Evolutionary conservation across 2,113 vertebrate species (phyloP).

Genomic region (Vulpes ferrilata): DNA sequence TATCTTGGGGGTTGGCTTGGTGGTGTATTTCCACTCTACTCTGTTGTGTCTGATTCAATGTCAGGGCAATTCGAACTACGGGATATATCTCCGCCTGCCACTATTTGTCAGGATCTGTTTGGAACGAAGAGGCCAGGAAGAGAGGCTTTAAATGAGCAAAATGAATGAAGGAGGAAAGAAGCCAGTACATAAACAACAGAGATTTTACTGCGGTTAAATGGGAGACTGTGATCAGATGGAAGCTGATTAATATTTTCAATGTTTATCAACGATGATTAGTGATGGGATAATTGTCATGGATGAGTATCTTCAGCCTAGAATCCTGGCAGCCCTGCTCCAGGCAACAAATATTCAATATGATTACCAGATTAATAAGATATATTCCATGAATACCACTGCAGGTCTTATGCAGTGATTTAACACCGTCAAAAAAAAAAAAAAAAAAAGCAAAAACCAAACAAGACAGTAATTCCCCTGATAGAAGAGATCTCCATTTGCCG

Average conservation of each 20-base stretch:
- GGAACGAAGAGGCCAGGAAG: slow-evolving; percentile 66
- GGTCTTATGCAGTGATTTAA: not conserved
- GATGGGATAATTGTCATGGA: slow-evolving; percentile 77
- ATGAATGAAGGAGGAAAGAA: slow-evolving; percentile 70
- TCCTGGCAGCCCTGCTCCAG: slow-evolving; percentile 66
- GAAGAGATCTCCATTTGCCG: not conserved
- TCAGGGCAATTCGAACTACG: slow-evolving; percentile 38
- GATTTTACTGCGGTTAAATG: slow-evolving; percentile 64
- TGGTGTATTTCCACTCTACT: not conserved
- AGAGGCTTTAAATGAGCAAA: slow-evolving; percentile 81
- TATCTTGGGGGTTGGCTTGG: not conserved
- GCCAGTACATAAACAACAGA: slow-evolving; percentile 72
- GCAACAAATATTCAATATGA: slow-evolving; percentile 68
- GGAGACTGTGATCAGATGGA: slow-evolving; percentile 79
- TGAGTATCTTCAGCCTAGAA: slow-evolving; percentile 72
- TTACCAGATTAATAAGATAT: slow-evolving; percentile 66
- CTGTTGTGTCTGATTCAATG: not conserved
- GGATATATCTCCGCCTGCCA: not conserved
- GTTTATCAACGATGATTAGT: slow-evolving; percentile 78
- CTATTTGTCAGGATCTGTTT: slow-evolving; percentile 69
- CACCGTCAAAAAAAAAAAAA: not conserved
- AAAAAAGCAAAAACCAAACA: not conserved
- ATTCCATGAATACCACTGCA: slow-evolving; percentile 16
- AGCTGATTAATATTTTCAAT: slow-evolving; percentile 81
- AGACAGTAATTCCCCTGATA: not conserved